Percentiles rank a stretch among this genome's conserved stretches.
Conservation (phyloP, 2,888 invertebrate species). For the Ethmia dodecea region DNA sequence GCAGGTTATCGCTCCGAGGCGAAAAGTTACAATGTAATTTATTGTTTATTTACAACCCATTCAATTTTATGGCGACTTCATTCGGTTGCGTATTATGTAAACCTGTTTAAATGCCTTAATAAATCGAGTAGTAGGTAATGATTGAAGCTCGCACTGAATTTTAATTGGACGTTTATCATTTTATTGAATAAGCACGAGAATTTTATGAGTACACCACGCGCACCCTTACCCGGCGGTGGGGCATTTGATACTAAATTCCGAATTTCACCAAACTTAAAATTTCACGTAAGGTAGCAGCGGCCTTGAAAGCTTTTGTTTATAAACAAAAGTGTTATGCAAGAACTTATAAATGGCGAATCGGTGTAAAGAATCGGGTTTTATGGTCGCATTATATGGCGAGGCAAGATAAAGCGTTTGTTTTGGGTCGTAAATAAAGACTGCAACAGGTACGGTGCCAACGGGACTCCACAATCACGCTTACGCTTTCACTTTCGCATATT, state of each 20-base stretch:
- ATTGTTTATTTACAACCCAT: slow-evolving; percentile 42
- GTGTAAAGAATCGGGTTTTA: slow-evolving; percentile 65
- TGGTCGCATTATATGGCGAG: slow-evolving; percentile 68
- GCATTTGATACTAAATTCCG: slow-evolving; percentile 47
- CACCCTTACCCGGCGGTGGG: slow-evolving; percentile 40
- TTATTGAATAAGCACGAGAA: slow-evolving; percentile 21
- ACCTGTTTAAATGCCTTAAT: slow-evolving; percentile 29
- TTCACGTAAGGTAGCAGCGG: slow-evolving; percentile 42
- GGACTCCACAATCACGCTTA: slow-evolving; percentile 67
- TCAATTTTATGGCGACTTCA: slow-evolving; percentile 30
- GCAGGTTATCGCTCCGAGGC: slow-evolving; percentile 29
- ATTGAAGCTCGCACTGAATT: slow-evolving; percentile 40
- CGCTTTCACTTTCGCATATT: slow-evolving; percentile 68
- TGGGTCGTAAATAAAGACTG: slow-evolving; percentile 76
- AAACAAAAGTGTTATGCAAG: slow-evolving; percentile 75
- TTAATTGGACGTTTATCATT: slow-evolving; percentile 35
- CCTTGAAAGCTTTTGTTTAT: slow-evolving; percentile 74
- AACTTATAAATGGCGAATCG: slow-evolving; percentile 50
- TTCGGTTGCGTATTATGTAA: slow-evolving; percentile 15
- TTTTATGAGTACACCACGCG: slow-evolving; percentile 15
- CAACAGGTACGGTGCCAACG: slow-evolving; percentile 73
- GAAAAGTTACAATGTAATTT: slow-evolving; percentile 30
- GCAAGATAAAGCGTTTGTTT: slow-evolving; percentile 76
- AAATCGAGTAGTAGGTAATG: slow-evolving; percentile 34
- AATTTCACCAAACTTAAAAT: slow-evolving; percentile 24